Evolutionary conservation across 1,140 invertebrate species (phyloP).

Genomic region (Diprion similis): DNA sequence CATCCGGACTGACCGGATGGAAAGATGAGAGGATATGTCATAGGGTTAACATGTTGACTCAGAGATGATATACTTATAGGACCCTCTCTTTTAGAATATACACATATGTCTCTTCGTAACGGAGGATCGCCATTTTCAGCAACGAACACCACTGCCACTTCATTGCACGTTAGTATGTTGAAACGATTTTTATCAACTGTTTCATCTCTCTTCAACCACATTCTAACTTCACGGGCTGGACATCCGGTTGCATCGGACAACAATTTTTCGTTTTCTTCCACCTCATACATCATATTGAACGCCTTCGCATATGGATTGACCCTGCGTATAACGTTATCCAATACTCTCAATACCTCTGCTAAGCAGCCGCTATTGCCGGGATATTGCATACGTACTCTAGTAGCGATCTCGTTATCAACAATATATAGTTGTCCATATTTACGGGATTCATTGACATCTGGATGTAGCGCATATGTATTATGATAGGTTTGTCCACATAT

Average conservation of each 20-base stretch:
- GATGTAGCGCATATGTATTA: neutral
- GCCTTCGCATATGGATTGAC: neutral
- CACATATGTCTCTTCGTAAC: neutral
- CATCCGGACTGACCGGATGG: neutral
- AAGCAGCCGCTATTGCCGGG: neutral
- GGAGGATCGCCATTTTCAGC: too few relatives aligned
- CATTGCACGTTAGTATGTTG: too few relatives aligned
- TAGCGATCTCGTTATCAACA: neutral
- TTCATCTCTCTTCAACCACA: conserved; percentile 1
- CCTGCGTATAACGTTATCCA: neutral
- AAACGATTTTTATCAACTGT: neutral
- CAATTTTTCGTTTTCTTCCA: neutral
- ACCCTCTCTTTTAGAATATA: neutral
- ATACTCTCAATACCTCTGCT: neutral
- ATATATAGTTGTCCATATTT: neutral
- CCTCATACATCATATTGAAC: too few relatives aligned
- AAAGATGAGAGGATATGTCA: neutral
- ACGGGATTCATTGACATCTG: neutral
- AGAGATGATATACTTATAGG: neutral
- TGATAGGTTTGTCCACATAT: neutral
- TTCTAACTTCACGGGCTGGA: neutral
- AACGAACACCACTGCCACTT: too few relatives aligned
- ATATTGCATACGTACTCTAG: neutral
- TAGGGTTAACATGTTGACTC: too few relatives aligned
- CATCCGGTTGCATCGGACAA: neutral